Percentiles rank a stretch among this genome's conserved stretches.
Evolutionary conservation across 64 coral and sea anemone genomes (phyloP).

Genomic region (Stylophora pistillata): DNA sequence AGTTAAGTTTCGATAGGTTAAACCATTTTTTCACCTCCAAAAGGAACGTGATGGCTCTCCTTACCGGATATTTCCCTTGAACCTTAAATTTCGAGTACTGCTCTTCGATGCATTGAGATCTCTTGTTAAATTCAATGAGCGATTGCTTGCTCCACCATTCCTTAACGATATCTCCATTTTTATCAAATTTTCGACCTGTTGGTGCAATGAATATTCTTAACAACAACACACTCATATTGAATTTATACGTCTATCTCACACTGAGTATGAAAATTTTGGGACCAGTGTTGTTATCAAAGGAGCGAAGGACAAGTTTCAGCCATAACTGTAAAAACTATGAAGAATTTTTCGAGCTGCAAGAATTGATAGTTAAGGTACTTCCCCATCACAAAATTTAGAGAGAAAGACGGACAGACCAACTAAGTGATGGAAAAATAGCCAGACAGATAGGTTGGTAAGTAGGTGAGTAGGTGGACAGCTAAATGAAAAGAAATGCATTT

Average conservation of each 20-base stretch:
- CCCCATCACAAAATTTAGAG: no score
- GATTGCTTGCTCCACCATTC: conserved; percentile 93
- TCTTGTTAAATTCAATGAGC: conserved; percentile 70
- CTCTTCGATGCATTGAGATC: conserved; percentile 84
- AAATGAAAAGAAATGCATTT: no score
- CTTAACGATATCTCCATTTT: conserved; percentile 95
- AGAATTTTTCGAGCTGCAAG: no score
- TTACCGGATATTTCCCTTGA: conserved; percentile 90
- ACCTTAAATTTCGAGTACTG: conserved; percentile 96
- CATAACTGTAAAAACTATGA: no score
- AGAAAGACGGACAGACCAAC: no score
- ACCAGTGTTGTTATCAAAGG: no score
- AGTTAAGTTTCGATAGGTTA: no score
- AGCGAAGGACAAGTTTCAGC: no score
- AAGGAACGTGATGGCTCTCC: neutral
- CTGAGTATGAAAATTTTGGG: neutral
- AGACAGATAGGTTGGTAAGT: no score
- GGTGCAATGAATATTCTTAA: neutral
- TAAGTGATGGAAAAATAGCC: no score
- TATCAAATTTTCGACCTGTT: conserved; percentile 96
- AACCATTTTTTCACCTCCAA: neutral
- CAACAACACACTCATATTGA: neutral
- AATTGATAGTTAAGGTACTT: no score
- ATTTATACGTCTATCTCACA: neutral
- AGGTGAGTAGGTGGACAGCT: no score